Percentiles rank a stretch among this genome's conserved stretches.
Conservation (phyloP, 2,888 invertebrate species). For the Dasypogon diadema region DNA sequence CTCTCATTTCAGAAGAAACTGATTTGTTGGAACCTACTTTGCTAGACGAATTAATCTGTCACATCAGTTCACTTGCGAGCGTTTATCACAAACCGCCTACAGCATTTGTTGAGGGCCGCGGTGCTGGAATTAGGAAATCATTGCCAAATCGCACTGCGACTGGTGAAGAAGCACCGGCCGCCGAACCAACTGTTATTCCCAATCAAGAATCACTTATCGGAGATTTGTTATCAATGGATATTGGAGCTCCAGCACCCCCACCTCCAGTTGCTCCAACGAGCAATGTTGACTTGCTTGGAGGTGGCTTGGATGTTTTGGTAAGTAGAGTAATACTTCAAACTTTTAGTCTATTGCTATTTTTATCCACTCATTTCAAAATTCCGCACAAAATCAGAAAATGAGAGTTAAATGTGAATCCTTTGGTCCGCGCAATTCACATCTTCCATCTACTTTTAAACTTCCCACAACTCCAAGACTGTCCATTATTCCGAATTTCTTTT, state of each 20-base stretch:
- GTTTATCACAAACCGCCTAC: conserved; percentile 99
- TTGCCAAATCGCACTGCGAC: conserved; percentile 75
- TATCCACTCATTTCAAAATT: neutral
- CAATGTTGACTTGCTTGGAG: conserved; percentile 87
- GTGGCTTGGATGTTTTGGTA: conserved; percentile 89
- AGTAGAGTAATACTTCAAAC: no score
- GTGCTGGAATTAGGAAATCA: conserved; percentile 83
- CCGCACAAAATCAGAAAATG: no score
- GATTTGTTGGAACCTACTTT: conserved; percentile 97
- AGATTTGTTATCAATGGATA: conserved; percentile 96
- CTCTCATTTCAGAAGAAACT: conserved; percentile 98
- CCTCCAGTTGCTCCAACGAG: conserved; percentile 72
- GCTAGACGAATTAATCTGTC: conserved; percentile 97
- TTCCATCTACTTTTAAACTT: no score
- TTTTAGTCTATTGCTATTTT: no score
- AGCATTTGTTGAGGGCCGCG: conserved; percentile 94
- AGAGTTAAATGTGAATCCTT: no score
- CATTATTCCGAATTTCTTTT: no score
- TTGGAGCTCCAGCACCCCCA: conserved; percentile 79
- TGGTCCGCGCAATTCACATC: no score
- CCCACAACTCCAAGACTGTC: no score
- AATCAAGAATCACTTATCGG: conserved; percentile 95
- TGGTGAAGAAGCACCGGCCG: conserved; percentile 63
- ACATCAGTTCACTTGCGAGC: conserved; percentile 97
- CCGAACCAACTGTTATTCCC: conserved; percentile 75